Base-by-base conservation (phyloP, 2,888 invertebrate genomes). In the Xestia sexstrigata region DNA sequence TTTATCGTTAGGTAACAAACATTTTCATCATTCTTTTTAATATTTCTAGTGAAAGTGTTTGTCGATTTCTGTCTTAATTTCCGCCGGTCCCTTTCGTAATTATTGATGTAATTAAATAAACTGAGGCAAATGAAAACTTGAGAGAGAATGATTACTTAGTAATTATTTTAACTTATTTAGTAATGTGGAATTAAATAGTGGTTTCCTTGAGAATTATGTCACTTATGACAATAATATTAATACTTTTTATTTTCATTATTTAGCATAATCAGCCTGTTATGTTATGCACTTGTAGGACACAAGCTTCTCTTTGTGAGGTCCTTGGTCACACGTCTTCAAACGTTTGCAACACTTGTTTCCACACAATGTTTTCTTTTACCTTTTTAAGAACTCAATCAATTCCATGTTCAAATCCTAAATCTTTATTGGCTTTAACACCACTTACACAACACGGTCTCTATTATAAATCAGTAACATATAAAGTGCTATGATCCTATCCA, bases 31-130 rank as follows among this genome's bases (percentile, higher is more conserved):
- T 86, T 86, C 39, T 71, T 81, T 80, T 71, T 75, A 70, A 72
- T 84, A 76, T 60, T 83, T 75, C 39, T 68, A 60, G 87, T 81
- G 87, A 85, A 85, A 85, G 85, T 87, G 62, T 60, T 74, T 68
- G 71, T 76, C 39, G 39, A 72, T 76, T 68, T 75, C 30, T 74
- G 65, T 81, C 68, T 78, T 63, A 76, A 81, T 87, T 87, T 77
- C 72, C 78, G 68, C 30, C 39, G 49, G 65, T 58, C 74, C 72
- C 74, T 69, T 68, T 70, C 60, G 60, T 83, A 70, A 75, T 75
- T 70, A 72, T 58, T 52, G 62, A 66, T 26, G 68, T 80, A 55
- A 83, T 79, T 83, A 68, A 76, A 73, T 49, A 20, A 71, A 70
- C 66, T 71, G 52, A 63, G 62, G 47, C 63, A 9, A 70, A 81